Evolutionary conservation across 2,888 invertebrate species (phyloP).

Genomic region (Chaetogeoica ovagalla): DNA sequence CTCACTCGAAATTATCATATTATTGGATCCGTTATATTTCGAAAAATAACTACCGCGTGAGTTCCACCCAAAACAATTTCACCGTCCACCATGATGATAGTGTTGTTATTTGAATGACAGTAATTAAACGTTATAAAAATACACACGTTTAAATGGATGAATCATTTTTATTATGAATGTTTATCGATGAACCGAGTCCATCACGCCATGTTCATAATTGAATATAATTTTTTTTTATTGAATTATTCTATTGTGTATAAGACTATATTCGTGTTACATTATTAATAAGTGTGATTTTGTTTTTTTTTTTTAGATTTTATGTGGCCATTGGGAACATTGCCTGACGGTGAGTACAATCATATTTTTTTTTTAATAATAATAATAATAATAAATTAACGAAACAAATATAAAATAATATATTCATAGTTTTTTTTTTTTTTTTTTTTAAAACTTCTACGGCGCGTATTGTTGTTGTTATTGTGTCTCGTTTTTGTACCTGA

Average conservation of each 20-base stretch:
- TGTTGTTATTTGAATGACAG: not conserved
- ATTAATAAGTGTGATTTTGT: slow-evolving; percentile 59
- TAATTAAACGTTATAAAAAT: slow-evolving; percentile 12
- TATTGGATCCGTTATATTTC: not conserved
- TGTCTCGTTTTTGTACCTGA: slow-evolving; percentile 34
- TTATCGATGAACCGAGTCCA: not conserved
- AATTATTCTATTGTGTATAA: not conserved
- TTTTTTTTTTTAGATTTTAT: slow-evolving; percentile 85
- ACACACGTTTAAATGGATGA: slow-evolving; percentile 35
- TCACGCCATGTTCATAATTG: not conserved
- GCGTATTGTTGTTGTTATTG: not conserved
- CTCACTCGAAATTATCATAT: slow-evolving; percentile 2
- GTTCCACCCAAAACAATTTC: not conserved
- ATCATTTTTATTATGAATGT: not conserved
- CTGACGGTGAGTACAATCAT: slow-evolving; percentile 80
- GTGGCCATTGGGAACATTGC: slow-evolving; percentile 97
- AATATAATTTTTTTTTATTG: not conserved
- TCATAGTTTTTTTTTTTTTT: not conserved
- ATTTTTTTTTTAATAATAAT: no score
- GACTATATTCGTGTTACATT: not conserved
- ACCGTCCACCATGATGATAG: slow-evolving; percentile 1
- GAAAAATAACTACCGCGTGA: slow-evolving; percentile 8
- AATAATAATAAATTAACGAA: slow-evolving; percentile 42
- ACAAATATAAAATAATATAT: not conserved
- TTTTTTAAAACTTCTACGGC: not conserved